Evolutionary conservation across 2,113 vertebrate genomes (phyloP), one percentile per base, ranked within the genome.

Genomic region (Coptodon bakossiorum): DNA sequence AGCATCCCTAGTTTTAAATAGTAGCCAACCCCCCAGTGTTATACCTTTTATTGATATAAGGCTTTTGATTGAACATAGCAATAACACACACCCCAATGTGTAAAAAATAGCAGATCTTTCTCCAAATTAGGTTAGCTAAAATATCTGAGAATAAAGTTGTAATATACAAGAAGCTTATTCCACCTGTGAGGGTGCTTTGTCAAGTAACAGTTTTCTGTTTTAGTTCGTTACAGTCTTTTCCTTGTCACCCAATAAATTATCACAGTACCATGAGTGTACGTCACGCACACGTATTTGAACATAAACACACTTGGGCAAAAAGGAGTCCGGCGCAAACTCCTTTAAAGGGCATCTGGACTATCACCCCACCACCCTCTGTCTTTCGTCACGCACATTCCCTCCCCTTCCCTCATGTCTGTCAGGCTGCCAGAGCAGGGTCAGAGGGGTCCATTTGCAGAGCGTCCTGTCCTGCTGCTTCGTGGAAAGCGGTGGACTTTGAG

Each of bases 401-500:
- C 81, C 34, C 40, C 13, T 10, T 45, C 11, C 17, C 59, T 43
- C 78, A 2, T 14, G 40, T 84, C 45, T 86, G 80, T 89, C 91
- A 90, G 92, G 90, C 90, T 50, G 80, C 90, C 90, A 87, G 81
- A 84, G 68, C 10, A 61, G 80, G 90, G 89, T 92, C 90, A 90
- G 29, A n/a, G 88, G 89, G 89, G 86, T 98, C 97, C 98, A 97
- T 98, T 98, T 91, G 97, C 89, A 6, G 98, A 94, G 81, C 98
- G 98, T 22, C 96, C 94, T 3, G 98, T 96, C 90, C 99, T 98
- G 96, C 95, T 98, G 97, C 97, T 98, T 94, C 99, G 96, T 12
- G 99, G 99, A 97, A 99, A 99, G 87, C 98, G 98, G 91, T 99
- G 99, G 95, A 99, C 99, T 97, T 99, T 99, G 96, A 99, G 96